phyloP scores from a whole-genome alignment of 2,797 vertebrate genomes.

The Natrix natrix region DNA sequence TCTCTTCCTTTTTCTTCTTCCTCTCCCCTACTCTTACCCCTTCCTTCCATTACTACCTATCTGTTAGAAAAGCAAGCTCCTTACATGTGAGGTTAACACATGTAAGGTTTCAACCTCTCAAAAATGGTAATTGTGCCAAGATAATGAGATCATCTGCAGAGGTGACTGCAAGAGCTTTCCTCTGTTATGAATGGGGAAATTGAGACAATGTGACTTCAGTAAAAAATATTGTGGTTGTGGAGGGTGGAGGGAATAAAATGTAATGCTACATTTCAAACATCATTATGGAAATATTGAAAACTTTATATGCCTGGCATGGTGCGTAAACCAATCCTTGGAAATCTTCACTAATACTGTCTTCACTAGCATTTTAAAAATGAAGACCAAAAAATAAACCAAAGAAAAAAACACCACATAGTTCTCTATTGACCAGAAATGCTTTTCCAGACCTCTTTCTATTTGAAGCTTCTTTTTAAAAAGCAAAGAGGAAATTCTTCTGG shows the following conservation, averaged over 20 bases:
- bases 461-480: slow-evolving; percentile 12
- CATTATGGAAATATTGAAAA: slow-evolving; percentile 31
- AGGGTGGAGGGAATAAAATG: not conserved
- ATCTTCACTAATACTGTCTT: slow-evolving; percentile 34
- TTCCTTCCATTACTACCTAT: not conserved
- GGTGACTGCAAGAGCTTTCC: slow-evolving; percentile 13
- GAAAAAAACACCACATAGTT: not conserved
- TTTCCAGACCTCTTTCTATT: slow-evolving; percentile 29
- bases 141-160: slow-evolving; percentile 25
- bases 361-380: slow-evolving; percentile 4
- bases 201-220: slow-evolving; percentile 15
- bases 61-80: slow-evolving; percentile 8
- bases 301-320: slow-evolving; percentile 24
- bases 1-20: not conserved
- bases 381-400: not conserved
- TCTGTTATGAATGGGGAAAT: slow-evolving; percentile 7
- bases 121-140: slow-evolving; percentile 16
- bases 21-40: not conserved
- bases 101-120: slow-evolving; percentile 19
- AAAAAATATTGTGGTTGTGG: slow-evolving; percentile 4
- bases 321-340: slow-evolving; percentile 18
- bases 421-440: slow-evolving; percentile 13
- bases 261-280: slow-evolving; percentile 38
- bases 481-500: slow-evolving; percentile 16
- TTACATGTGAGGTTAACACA: not conserved